These are phyloP conservation scores for Trachelus iudaicus DNA, from an alignment of 2,888 invertebrate species.

Conservation along the genomic window DNA sequence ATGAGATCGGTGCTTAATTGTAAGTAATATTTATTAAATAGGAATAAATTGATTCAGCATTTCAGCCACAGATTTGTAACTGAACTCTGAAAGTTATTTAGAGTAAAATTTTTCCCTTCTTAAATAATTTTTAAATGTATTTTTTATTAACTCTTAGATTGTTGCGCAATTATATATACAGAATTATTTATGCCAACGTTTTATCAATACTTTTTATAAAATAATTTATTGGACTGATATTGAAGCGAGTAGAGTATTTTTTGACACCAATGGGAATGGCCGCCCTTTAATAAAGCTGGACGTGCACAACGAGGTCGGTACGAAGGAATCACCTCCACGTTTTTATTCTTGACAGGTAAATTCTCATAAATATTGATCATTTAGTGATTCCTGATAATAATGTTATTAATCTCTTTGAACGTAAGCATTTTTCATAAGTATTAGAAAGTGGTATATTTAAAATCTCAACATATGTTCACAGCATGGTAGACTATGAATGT, in stretches of 20 bases:
- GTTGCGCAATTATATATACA: neutral
- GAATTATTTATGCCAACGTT: neutral
- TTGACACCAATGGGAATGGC: constrained; percentile 11
- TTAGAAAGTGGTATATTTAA: constrained; percentile 19
- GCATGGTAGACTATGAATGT: constrained; percentile 25
- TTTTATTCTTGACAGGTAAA: constrained; percentile 49
- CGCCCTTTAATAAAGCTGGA: constrained; percentile 21
- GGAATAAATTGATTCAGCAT: neutral
- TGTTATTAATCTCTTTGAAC: neutral
- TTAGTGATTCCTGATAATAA: neutral
- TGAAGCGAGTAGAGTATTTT: neutral
- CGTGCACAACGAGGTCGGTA: constrained; percentile 27
- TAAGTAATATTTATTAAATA: neutral
- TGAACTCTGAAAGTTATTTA: neutral
- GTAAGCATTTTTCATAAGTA: constrained; percentile 10
- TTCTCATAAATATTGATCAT: constrained; percentile 15
- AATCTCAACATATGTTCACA: constrained; percentile 31
- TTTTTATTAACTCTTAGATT: neutral
- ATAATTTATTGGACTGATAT: neutral
- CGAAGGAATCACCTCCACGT: constrained; percentile 43
- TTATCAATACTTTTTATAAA: neutral
- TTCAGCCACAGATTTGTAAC: neutral
- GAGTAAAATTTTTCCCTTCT: neutral
- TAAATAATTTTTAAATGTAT: neutral
- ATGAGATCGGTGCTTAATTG: neutral